Conservation (phyloP, 1,140 invertebrate genomes). For the Manduca sexta region DNA sequence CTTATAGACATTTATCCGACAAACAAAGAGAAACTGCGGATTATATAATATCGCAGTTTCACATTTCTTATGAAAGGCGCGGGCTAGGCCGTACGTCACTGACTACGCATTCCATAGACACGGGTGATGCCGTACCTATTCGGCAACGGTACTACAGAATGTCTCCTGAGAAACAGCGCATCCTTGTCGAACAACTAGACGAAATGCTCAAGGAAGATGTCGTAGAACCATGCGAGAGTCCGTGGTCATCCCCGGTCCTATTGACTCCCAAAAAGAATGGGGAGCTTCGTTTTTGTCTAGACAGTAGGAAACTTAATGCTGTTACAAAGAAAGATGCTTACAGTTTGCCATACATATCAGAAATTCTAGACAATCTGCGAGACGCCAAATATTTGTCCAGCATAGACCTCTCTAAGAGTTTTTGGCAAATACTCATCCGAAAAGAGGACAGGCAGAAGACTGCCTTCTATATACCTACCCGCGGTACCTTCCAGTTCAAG, state of each 20-base stretch:
- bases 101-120: conserved; percentile 19
- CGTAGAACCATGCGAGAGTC: background rate
- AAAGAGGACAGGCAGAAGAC: conserved; percentile 1
- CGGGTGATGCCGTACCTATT: conserved; percentile 20
- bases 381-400: background rate
- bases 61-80: conserved; percentile 12
- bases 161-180: conserved; percentile 2
- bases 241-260: background rate
- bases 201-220: background rate
- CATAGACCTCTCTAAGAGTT: background rate
- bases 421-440: background rate
- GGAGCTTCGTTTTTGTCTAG: background rate
- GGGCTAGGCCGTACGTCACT: conserved; percentile 20
- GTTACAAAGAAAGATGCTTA: background rate
- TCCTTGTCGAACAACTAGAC: background rate
- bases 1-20: background rate
- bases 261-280: background rate
- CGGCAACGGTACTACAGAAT: conserved; percentile 12
- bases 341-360: background rate
- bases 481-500: background rate
- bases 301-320: background rate
- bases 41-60: background rate
- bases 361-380: conserved; percentile 1
- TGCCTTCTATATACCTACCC: background rate
- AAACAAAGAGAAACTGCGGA: background rate